Conservation (phyloP, 2,888 invertebrate genomes). For the Orthosia gothica region DNA sequence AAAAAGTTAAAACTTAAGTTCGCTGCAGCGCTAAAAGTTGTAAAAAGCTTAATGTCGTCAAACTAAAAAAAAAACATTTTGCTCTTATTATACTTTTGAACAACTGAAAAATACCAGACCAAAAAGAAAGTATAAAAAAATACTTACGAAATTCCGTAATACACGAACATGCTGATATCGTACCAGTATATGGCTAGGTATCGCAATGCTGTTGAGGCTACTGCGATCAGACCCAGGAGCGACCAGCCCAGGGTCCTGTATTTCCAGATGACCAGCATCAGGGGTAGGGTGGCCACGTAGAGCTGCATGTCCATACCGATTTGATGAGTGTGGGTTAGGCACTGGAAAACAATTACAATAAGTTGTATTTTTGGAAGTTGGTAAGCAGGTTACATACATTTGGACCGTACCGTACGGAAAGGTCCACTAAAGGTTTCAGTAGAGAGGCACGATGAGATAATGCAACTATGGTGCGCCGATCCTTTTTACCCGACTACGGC, state of each 20-base stretch:
- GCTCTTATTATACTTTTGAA: too few species aligned
- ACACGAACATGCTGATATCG: constrained; percentile 90
- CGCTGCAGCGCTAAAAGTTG: too few species aligned
- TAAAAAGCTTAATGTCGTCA: too few species aligned
- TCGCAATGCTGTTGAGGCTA: constrained; percentile 87
- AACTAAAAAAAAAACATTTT: too few species aligned
- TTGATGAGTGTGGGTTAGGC: constrained; percentile 92
- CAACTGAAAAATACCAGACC: background rate
- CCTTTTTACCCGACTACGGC: too few species aligned
- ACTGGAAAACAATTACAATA: constrained; percentile 79
- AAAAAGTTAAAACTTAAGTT: background rate
- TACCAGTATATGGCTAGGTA: constrained; percentile 87
- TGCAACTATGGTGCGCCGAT: too few species aligned
- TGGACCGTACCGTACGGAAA: too few species aligned
- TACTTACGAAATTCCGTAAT: constrained; percentile 91
- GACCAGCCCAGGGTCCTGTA: constrained; percentile 81
- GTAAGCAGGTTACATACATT: too few species aligned
- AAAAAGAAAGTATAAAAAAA: background rate
- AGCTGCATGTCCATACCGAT: constrained; percentile 92
- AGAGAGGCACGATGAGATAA: too few species aligned
- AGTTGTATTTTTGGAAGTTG: background rate
- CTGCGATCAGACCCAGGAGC: constrained; percentile 79
- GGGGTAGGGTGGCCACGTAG: constrained; percentile 87
- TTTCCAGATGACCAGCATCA: constrained; percentile 89
- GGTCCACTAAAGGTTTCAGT: too few species aligned